phyloP scores from a whole-genome alignment of 2,797 vertebrate genomes.

The Anisognathus igniventris region DNA sequence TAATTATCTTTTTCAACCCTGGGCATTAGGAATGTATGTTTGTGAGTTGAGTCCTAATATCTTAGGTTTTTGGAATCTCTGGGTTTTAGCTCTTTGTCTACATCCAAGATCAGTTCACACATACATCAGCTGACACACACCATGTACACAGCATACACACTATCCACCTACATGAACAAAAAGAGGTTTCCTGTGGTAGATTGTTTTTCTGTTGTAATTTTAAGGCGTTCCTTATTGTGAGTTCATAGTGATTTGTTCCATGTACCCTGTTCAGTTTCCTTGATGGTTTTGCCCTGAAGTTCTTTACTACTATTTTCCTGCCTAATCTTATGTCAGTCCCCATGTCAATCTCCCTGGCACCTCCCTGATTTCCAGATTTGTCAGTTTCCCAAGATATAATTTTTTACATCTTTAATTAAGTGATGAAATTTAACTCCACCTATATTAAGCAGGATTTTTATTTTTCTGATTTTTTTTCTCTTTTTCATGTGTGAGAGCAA shows the following conservation, averaged over 20 bases:
- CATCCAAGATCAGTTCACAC: background rate
- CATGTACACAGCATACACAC: background rate
- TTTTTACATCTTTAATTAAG: background rate
- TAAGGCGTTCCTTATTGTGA: background rate
- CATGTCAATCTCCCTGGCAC: background rate
- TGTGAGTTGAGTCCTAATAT: background rate
- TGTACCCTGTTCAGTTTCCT: background rate
- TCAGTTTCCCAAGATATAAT: background rate
- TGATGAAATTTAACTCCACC: background rate
- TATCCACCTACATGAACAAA: background rate
- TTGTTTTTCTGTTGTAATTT: background rate
- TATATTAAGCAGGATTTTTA: background rate
- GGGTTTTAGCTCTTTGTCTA: background rate
- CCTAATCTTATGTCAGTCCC: background rate
- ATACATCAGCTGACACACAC: background rate
- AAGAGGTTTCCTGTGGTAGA: background rate
- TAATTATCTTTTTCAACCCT: background rate
- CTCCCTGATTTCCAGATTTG: background rate
- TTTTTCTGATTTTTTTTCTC: background rate
- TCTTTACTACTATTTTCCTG: accelerated
- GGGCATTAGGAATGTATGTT: background rate
- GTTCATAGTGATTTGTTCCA: background rate
- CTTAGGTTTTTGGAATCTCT: background rate
- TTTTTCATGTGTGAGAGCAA: background rate
- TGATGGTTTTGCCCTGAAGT: background rate